These are phyloP conservation scores for Sycophila texana DNA, from an alignment of 2,888 invertebrate genomes.

Conservation along the genomic window DNA sequence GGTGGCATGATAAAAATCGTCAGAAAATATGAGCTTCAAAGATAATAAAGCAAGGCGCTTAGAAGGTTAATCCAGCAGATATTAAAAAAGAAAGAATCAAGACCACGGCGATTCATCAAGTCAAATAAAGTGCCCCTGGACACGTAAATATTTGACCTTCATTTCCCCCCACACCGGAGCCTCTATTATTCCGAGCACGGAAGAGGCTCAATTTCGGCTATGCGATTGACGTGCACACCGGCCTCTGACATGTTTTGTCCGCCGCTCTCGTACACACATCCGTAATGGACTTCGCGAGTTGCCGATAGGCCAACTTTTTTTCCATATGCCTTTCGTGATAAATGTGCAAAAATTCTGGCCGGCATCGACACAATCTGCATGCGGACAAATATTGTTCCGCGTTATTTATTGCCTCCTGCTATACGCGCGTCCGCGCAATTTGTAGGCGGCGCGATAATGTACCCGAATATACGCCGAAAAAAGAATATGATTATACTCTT, in stretches of 20 bases:
- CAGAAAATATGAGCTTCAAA: slow-evolving; percentile 12
- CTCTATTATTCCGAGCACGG: slow-evolving; percentile 17
- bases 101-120: slow-evolving; percentile 32
- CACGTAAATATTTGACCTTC: slow-evolving; percentile 42
- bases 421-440: no score
- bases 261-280: slow-evolving; percentile 23
- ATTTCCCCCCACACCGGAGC: not conserved
- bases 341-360: slow-evolving; percentile 1
- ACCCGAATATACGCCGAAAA: no score
- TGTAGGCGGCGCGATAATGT: no score
- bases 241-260: slow-evolving; percentile 28
- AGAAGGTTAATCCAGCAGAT: slow-evolving; percentile 35
- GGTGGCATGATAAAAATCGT: slow-evolving; percentile 15
- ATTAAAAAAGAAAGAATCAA: slow-evolving; percentile 29
- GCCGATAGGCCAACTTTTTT: not conserved
- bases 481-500: no score
- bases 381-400: no score
- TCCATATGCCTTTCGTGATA: not conserved
- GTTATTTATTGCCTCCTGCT: no score
- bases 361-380: not conserved
- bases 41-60: slow-evolving; percentile 31
- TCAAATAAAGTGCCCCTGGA: slow-evolving; percentile 30
- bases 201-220: not conserved
- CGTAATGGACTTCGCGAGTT: slow-evolving; percentile 22
- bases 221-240: slow-evolving; percentile 20